Percentiles rank a stretch among this genome's conserved stretches.
Conservation (phyloP, 2,888 invertebrate genomes). For the Taphrorychus bicolor region DNA sequence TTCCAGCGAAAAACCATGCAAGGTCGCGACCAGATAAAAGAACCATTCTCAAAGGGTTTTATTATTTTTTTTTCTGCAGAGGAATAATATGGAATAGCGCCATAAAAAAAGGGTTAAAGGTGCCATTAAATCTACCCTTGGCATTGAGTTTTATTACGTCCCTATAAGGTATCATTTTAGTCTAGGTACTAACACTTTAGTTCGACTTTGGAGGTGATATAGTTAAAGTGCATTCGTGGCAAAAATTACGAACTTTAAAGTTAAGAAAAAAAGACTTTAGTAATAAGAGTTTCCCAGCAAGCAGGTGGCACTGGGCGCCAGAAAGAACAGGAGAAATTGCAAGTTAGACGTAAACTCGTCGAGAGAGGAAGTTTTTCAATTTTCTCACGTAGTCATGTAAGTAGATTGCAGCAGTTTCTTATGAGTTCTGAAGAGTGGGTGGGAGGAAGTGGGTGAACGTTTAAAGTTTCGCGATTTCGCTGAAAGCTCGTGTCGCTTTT, state of each 20-base stretch:
- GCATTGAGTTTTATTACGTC: not conserved
- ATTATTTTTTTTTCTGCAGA: not conserved
- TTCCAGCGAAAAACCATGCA: not conserved
- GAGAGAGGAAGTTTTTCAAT: slow-evolving; percentile 33
- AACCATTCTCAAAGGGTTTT: slow-evolving; percentile 6
- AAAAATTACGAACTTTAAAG: not conserved
- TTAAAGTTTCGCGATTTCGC: slow-evolving; percentile 14
- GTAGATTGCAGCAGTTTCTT: slow-evolving; percentile 31
- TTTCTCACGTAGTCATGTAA: slow-evolving; percentile 37
- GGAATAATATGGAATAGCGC: slow-evolving; percentile 1
- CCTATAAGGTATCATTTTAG: no score
- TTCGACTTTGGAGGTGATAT: not conserved
- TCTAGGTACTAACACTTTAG: no score
- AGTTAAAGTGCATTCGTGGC: not conserved
- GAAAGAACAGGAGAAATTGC: slow-evolving; percentile 10
- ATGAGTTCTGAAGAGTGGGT: slow-evolving; percentile 29
- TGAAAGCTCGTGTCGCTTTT: slow-evolving; percentile 12
- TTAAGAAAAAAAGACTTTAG: not conserved
- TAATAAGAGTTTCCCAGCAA: not conserved
- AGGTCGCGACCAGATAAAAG: not conserved
- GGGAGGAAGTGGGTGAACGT: slow-evolving; percentile 2
- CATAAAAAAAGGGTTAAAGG: slow-evolving; percentile 22
- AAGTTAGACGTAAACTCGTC: slow-evolving; percentile 25
- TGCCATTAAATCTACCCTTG: slow-evolving; percentile 26
- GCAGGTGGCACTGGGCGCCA: slow-evolving; percentile 25